Conservation (phyloP, 2,113 vertebrate species). For the Hiodon alosoides region DNA sequence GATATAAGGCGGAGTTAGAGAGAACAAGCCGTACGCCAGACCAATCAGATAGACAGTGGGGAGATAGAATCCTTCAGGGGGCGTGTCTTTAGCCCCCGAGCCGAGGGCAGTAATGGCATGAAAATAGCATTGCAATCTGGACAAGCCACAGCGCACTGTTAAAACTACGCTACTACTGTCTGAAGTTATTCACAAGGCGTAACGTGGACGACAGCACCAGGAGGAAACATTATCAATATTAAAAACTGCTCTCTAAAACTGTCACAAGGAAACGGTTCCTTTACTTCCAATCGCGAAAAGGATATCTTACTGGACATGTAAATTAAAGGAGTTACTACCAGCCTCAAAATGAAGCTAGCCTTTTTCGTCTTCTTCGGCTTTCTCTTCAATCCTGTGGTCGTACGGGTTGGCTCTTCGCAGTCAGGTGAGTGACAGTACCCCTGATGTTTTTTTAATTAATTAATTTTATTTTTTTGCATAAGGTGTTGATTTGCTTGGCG, state of each 20-base stretch:
- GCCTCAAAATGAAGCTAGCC: slow-evolving; percentile 60
- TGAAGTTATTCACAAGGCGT: slow-evolving; percentile 9
- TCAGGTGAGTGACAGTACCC: slow-evolving; percentile 72
- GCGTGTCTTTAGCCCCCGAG: slow-evolving; percentile 56
- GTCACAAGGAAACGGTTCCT: slow-evolving; percentile 28
- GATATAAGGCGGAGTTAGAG: slow-evolving; percentile 20
- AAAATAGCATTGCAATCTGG: slow-evolving; percentile 56
- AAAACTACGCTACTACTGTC: slow-evolving; percentile 33
- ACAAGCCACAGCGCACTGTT: slow-evolving; percentile 43
- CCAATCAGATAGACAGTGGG: slow-evolving; percentile 55
- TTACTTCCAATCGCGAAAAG: slow-evolving; percentile 38
- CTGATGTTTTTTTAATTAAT: neutral
- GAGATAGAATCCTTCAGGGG: slow-evolving; percentile 41
- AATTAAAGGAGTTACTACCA: slow-evolving; percentile 59
- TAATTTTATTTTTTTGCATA: neutral
- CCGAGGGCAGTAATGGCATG: slow-evolving; percentile 64
- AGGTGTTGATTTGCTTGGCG: slow-evolving; percentile 5
- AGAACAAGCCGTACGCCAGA: slow-evolving; percentile 38
- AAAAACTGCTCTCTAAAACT: slow-evolving; percentile 36
- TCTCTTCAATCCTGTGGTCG: slow-evolving; percentile 62
- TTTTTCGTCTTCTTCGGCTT: slow-evolving; percentile 67
- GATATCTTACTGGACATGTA: slow-evolving; percentile 67
- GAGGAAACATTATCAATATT: slow-evolving; percentile 43
- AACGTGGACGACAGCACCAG: slow-evolving; percentile 26
- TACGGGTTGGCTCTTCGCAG: slow-evolving; percentile 70